Base-by-base conservation (phyloP, 2,888 invertebrate species). In the Ectemnius lituratus region DNA sequence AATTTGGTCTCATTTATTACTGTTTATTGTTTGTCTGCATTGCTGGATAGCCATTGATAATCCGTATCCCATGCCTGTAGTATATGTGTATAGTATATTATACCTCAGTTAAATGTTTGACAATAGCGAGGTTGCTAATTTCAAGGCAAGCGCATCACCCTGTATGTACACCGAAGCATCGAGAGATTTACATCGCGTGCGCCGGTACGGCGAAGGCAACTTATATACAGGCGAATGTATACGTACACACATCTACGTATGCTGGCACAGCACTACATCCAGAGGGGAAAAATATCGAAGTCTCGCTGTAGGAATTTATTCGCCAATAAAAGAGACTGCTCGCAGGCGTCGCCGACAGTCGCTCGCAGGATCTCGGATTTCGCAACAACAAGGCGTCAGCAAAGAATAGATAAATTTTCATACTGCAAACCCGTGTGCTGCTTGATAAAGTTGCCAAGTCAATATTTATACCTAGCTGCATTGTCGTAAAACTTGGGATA, bases 101-200 rank as follows among this genome's bases (percentile, higher is more conserved):
- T 37, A 37, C 1, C 37, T 1, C 37, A 4, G 2, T 37, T 37
- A 37, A 37, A 37, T 11, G 37, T 37, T 11, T 11, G 1, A 11
- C 11, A 4, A 37, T 11, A 37, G 8, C 37, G 4, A 6, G 1
- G 11, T 37, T 37, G 37, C 37, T 37, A 11, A 8, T 37, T 37
- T 11, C 37, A 37, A 37, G 37, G 8, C 11, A 37, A 37, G 11
- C 37, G 8, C 27, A 64, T 16, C 28, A 14, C 16, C 60, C 28
- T 47, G 14, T 28, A 49, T 1, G 11, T n/a, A n/a, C n/a, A n/a
- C 13, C 28, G 45, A 20, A 56, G 37, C 37, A 18, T 28, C 27
- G 37, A 46, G 46, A 75, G 80, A 78, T 80, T 78, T 80, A 73
- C 72, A 73, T 66, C 78, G 37, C 37, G 57, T 20, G 37, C 67